Base-by-base conservation (phyloP, 2,888 invertebrate genomes). In the Drosophila falleni region DNA sequence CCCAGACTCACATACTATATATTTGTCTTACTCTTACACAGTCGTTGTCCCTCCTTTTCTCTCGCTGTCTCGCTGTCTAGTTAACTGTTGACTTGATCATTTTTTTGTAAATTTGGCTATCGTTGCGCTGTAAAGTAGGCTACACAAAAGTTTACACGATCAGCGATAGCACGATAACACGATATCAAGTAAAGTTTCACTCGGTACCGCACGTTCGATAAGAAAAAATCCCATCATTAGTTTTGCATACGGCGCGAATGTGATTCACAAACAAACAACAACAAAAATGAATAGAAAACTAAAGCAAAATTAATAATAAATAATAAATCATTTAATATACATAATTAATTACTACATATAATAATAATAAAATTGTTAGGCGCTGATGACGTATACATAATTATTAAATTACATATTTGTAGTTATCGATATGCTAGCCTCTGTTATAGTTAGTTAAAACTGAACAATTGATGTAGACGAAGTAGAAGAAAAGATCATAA, bases 361-460 rank as follows among this genome's bases (percentile, higher is more conserved):
- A 68, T n/a, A 71, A 61, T 72, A 68, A 73, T 74, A 69, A 83
- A 71, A 71, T 73, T 73, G 74, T 73, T 73, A 71, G 71, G 42
- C 71, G 67, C 58, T 65, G 53, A 39, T 53, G 66, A 75, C 41
- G 13, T 47, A 71, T 49, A 66, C 33, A 33, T 59, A 55, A 49
- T 73, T 68, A 73, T 68, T 68, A 44, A 59, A 62, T 19, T 46
- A 50, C 39, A 60, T 63, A 77, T 64, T 62, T 61, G 62, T 67
- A 69, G 64, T 58, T 70, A 74, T 62, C 74, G 49, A 74, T 74
- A 78, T 75, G 71, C 70, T 80, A 80, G 72, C 64, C 77, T 74
- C 80, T 74, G 85, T 85, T 89, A 89, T 89, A 89, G 89, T 82
- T 89, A 89, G 89, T 77, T 73, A 81, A 80, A 80, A 72, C 72